Percentiles rank a stretch among this genome's conserved stretches.
Evolutionary conservation across 2,888 invertebrate genomes (phyloP).

Genomic region (Muscina levida): DNA sequence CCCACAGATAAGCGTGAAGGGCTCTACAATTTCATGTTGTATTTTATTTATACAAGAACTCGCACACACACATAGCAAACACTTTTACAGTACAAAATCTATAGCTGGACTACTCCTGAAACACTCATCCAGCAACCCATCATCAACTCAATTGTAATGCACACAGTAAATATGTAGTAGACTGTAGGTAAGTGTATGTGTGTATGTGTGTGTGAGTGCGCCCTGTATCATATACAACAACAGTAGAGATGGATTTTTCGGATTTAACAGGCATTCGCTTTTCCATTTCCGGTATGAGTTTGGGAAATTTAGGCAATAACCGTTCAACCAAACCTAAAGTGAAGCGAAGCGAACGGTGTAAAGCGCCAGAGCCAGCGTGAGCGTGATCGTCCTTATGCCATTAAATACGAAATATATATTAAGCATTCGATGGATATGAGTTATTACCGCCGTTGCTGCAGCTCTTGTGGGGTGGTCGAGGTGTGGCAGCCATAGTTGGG

Average conservation of each 20-base stretch:
- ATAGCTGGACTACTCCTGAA: too few relatives aligned
- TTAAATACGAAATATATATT: constrained; percentile 49
- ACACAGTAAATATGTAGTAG: not conserved
- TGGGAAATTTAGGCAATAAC: constrained; percentile 27
- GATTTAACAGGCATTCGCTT: constrained; percentile 45
- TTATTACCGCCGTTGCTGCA: constrained; percentile 31
- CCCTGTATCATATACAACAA: constrained; percentile 23
- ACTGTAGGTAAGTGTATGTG: not conserved
- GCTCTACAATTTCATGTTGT: constrained; percentile 19
- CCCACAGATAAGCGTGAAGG: not conserved
- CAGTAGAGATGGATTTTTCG: constrained; percentile 41
- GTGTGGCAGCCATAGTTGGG: too few relatives aligned
- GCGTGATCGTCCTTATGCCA: constrained; percentile 19
- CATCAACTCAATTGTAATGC: not conserved
- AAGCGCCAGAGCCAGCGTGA: not conserved
- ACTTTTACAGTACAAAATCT: too few relatives aligned
- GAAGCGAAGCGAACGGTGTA: not conserved
- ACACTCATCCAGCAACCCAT: too few relatives aligned
- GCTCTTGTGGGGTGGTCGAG: not conserved
- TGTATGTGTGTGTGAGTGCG: constrained; percentile 6
- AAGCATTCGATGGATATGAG: constrained; percentile 48
- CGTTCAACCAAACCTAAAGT: not conserved
- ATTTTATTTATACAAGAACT: constrained; percentile 31
- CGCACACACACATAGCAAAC: constrained; percentile 22
- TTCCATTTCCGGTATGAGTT: constrained; percentile 49